A percentile compares a stretch with the other conserved stretches of the same genome.
Evolutionary conservation across 2,797 vertebrate species (phyloP).

Genomic region (Vireo griseus): DNA sequence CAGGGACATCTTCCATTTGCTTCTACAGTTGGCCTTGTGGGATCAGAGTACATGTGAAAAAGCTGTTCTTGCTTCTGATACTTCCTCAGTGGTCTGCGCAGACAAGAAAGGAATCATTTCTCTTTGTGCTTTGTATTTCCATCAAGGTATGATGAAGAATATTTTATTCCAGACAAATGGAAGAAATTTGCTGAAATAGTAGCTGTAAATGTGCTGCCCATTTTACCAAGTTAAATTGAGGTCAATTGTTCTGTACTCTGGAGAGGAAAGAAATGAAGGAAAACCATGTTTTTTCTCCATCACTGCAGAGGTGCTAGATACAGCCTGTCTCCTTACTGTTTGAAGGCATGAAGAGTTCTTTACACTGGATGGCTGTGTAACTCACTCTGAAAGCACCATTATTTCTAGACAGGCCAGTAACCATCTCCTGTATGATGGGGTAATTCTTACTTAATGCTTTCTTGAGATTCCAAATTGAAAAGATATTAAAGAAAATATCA

Average conservation of each 20-base stretch:
- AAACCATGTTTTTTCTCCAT: background rate
- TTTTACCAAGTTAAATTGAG: background rate
- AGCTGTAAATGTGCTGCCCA: accelerated
- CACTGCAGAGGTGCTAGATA: background rate
- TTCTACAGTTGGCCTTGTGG: background rate
- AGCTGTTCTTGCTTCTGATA: background rate
- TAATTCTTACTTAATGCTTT: background rate
- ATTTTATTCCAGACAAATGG: background rate
- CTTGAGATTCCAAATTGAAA: background rate
- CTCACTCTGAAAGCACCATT: background rate
- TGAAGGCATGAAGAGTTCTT: background rate
- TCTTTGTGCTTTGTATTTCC: background rate
- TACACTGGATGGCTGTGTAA: background rate
- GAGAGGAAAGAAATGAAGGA: background rate
- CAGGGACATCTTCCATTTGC: background rate
- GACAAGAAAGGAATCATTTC: background rate
- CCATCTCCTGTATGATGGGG: background rate
- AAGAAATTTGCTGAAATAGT: background rate
- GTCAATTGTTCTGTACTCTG: background rate
- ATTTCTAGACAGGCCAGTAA: background rate
- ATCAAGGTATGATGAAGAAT: background rate
- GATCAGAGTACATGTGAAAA: background rate
- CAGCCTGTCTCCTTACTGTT: background rate
- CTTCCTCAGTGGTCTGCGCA: background rate
- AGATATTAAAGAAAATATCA: background rate